Evolutionary conservation across 2,113 vertebrate genomes (phyloP).

Genomic region (Bostrychus sinensis): DNA sequence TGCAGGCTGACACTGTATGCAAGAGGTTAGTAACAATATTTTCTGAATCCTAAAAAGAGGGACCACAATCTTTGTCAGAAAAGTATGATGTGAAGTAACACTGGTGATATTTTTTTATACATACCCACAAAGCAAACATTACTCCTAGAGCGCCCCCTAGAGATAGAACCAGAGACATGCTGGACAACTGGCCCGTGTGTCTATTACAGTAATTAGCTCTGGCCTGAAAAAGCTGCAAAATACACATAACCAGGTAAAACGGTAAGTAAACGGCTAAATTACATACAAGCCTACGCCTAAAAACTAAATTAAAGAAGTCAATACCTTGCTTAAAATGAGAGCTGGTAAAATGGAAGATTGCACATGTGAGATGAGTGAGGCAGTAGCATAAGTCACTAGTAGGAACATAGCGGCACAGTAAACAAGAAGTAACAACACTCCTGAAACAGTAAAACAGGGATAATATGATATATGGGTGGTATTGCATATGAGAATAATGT

Average conservation of each 20-base stretch:
- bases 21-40: conserved; percentile 71
- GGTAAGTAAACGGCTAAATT: too few species aligned
- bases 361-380: conserved; percentile 64
- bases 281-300: too few species aligned
- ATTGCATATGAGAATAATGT: too few species aligned
- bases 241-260: conserved; percentile 11
- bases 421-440: conserved; percentile 53
- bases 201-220: conserved; percentile 78
- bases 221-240: conserved; percentile 80
- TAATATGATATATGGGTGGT: not conserved
- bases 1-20: conserved; percentile 73
- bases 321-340: conserved; percentile 80
- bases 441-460: conserved; percentile 44
- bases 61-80: not conserved
- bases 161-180: conserved; percentile 76
- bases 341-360: conserved; percentile 76
- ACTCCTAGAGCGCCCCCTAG: conserved; percentile 79
- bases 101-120: not conserved
- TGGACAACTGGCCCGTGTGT: conserved; percentile 84
- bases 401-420: conserved; percentile 66
- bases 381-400: conserved; percentile 70
- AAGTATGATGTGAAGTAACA: not conserved
- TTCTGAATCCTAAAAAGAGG: conserved; percentile 76
- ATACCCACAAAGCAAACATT: conserved; percentile 81
- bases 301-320: not conserved